Conservation (phyloP, 2,888 invertebrate species). For the Campaea margaritaria region DNA sequence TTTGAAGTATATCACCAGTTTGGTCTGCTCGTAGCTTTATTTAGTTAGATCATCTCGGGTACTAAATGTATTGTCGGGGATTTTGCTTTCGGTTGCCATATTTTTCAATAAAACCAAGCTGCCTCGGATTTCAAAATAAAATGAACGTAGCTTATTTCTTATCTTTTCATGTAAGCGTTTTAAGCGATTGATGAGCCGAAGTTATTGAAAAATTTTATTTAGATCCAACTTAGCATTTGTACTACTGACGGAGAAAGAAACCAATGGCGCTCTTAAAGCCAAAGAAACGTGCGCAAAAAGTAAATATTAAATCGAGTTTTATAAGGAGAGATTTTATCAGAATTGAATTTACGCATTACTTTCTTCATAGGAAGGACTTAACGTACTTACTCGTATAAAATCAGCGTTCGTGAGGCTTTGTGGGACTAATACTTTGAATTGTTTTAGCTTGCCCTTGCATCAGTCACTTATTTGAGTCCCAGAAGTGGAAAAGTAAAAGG, state of each 20-base stretch:
- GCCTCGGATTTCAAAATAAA: neutral
- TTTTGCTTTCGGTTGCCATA: too few relatives aligned
- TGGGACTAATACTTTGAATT: too few relatives aligned
- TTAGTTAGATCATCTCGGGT: too few relatives aligned
- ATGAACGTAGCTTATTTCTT: constrained; percentile 7
- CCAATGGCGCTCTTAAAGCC: neutral
- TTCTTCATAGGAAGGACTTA: neutral
- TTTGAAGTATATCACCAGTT: too few relatives aligned
- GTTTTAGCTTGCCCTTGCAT: too few relatives aligned
- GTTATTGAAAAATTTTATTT: constrained; percentile 22
- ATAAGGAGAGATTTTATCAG: neutral
- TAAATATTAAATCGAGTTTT: neutral
- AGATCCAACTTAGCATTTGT: constrained; percentile 11
- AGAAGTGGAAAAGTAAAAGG: too few relatives aligned
- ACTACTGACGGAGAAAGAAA: neutral
- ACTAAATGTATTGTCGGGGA: too few relatives aligned
- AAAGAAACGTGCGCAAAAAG: constrained; percentile 3
- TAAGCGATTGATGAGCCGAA: constrained; percentile 1
- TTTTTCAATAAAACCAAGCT: too few relatives aligned
- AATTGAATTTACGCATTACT: neutral
- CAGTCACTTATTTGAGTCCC: too few relatives aligned
- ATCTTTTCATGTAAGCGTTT: constrained; percentile 8
- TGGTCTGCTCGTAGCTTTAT: too few relatives aligned
- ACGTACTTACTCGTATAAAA: too few relatives aligned
- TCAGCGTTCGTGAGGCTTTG: too few relatives aligned